These are phyloP conservation scores for Forbesichthys papilliferus DNA, from an alignment of 2,113 vertebrate genomes.

Conservation along the genomic window DNA sequence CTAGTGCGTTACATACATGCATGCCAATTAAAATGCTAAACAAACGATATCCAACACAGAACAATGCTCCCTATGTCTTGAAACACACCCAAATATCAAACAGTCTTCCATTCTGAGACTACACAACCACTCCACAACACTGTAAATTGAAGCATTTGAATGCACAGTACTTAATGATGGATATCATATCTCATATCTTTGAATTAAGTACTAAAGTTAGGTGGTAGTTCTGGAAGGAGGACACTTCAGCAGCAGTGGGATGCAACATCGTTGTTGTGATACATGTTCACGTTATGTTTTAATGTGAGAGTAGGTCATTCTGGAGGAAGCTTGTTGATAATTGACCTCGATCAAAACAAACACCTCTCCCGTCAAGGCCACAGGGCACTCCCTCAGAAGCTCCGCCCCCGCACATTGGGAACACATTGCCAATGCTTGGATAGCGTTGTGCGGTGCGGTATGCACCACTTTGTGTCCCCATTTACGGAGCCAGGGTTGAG, in stretches of 20 bases:
- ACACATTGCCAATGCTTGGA: no score
- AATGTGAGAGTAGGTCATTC: constrained; percentile 1
- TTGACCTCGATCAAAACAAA: background rate
- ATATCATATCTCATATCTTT: constrained; percentile 22
- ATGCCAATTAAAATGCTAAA: constrained; percentile 45
- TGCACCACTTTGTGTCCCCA: no score
- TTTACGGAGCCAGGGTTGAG: no score
- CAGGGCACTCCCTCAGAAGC: no score
- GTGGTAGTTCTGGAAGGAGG: constrained; percentile 40
- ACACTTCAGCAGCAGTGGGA: constrained; percentile 49
- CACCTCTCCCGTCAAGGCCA: no score
- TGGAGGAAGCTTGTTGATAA: background rate
- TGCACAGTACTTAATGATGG: constrained; percentile 51
- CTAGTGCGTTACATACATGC: constrained; percentile 60
- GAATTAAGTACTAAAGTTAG: constrained; percentile 36
- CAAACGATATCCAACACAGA: constrained; percentile 70
- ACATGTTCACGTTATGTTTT: background rate
- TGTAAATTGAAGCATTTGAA: constrained; percentile 40
- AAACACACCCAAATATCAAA: constrained; percentile 53
- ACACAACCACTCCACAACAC: constrained; percentile 44
- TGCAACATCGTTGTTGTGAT: constrained; percentile 14
- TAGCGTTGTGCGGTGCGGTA: no score
- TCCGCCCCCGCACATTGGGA: no score
- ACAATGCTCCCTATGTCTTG: constrained; percentile 62
- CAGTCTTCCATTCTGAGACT: constrained; percentile 23